Evolutionary conservation across 1,140 invertebrate genomes (phyloP).

Genomic region (Holotrichia oblita): DNA sequence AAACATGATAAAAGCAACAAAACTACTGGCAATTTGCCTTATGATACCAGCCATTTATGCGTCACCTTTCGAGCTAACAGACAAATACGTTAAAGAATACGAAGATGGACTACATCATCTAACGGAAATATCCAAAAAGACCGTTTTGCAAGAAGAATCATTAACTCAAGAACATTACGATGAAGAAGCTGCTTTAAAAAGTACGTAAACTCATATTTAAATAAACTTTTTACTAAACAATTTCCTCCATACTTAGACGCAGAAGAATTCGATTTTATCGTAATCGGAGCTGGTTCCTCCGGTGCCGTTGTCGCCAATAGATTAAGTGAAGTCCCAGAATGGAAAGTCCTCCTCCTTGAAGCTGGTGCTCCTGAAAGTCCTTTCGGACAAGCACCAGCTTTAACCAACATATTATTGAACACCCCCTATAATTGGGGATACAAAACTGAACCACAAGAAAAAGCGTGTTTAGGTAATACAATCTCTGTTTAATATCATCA

Average conservation of each 20-base stretch:
- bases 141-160: conserved; percentile 40
- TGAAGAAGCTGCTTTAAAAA: conserved; percentile 39
- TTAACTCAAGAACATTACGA: conserved; percentile 39
- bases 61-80: conserved; percentile 50
- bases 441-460: conserved; percentile 73
- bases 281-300: conserved; percentile 62
- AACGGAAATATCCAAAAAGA: conserved; percentile 43
- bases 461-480: conserved; percentile 70
- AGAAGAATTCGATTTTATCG: conserved; percentile 57
- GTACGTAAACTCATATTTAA: conserved; percentile 16
- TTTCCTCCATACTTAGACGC: conserved; percentile 46
- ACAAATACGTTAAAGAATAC: conserved; percentile 49
- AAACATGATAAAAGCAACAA: neutral
- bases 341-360: conserved; percentile 78
- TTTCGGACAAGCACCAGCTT: conserved; percentile 77
- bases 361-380: conserved; percentile 72
- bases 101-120: conserved; percentile 47
- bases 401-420: conserved; percentile 73
- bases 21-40: neutral
- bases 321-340: conserved; percentile 75
- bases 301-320: conserved; percentile 70
- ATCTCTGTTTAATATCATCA: conserved; percentile 5
- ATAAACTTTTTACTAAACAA: neutral
- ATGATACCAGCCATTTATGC: conserved; percentile 3
- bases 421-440: conserved; percentile 84